Evolutionary conservation across 2,888 invertebrate species (phyloP), one percentile per base, ranked within the genome.

Genomic region (Chromoteleia sp.): DNA sequence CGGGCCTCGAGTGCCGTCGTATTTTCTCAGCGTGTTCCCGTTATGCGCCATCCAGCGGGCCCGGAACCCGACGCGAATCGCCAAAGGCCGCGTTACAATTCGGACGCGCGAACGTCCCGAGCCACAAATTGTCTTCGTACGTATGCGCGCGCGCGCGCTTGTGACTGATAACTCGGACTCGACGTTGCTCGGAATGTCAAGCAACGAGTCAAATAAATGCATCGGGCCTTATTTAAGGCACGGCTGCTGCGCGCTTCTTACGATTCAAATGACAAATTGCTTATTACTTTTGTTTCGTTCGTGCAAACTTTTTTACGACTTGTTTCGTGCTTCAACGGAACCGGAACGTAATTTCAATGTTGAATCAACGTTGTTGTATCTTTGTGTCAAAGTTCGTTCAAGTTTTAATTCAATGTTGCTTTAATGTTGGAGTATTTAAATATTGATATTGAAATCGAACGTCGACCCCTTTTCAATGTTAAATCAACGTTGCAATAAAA

Each of bases 11-110:
- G 63, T 48, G 70, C 63, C 77, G 63, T 67, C 59, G 68, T 77
- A 70, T 70, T 82, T 82, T 82, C 81, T 82, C 77, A 52, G 56
- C 70, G 68, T 41, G 71, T 76, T n/a, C 67, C 77, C 77, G 77
- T 82, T 82, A 77, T 74, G 29, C 56, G 61, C 65, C 81, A 75
- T 81, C 81, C 54, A 77, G 77, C 67, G 52, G 12, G 52, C 50
- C 58, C 48, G 68, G 12, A 63, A 68, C 61, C 68, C 14, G 33
- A 54, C 74, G 65, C 59, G 61, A 75, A 68, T 68, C 54, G 70
- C 74, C 68, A 63, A 63, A 74, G 68, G 77, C 77, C 65, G 74
- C 68, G 71, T 74, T 73, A 82, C 74, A 68, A 30, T 73, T 79
- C 54, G 73, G 73, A 48, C 59, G 67, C 67, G 50, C 68, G 29